phyloP scores from a whole-genome alignment of 2,888 invertebrate species.

The Xanthorhoe designata region DNA sequence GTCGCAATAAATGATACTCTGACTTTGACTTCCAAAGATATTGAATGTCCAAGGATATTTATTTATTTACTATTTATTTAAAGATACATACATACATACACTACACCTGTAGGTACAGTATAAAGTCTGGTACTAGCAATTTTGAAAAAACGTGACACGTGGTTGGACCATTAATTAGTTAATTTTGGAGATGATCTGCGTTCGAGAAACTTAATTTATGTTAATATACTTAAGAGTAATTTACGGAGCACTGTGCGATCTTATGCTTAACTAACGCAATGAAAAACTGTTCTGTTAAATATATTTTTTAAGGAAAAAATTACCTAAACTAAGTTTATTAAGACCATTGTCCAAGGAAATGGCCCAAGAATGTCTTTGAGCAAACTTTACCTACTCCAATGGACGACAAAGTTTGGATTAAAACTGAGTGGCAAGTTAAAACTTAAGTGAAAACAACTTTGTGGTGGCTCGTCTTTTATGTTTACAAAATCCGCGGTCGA shows the following conservation, averaged over 20 bases:
- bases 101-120: too few relatives aligned
- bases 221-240: background rate
- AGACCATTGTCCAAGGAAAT: slow-evolving; percentile 28
- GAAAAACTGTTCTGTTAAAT: background rate
- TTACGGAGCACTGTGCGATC: background rate
- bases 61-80: too few relatives aligned
- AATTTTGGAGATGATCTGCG: too few relatives aligned
- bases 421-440: slow-evolving; percentile 27
- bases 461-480: background rate
- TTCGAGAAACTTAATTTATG: too few relatives aligned
- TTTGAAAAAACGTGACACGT: too few relatives aligned
- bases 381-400: slow-evolving; percentile 15
- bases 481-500: background rate
- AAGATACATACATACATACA: too few relatives aligned
- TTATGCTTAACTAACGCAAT: background rate
- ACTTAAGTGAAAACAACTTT: slow-evolving; percentile 14
- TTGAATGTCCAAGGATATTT: too few relatives aligned
- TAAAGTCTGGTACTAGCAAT: too few relatives aligned
- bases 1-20: too few relatives aligned
- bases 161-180: too few relatives aligned
- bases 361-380: slow-evolving; percentile 25
- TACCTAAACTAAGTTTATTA: slow-evolving; percentile 13
- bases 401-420: slow-evolving; percentile 14
- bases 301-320: background rate
- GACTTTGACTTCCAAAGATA: too few relatives aligned